Evolutionary conservation across 1,140 invertebrate genomes (phyloP).

Genomic region (Antheraea pernyi): DNA sequence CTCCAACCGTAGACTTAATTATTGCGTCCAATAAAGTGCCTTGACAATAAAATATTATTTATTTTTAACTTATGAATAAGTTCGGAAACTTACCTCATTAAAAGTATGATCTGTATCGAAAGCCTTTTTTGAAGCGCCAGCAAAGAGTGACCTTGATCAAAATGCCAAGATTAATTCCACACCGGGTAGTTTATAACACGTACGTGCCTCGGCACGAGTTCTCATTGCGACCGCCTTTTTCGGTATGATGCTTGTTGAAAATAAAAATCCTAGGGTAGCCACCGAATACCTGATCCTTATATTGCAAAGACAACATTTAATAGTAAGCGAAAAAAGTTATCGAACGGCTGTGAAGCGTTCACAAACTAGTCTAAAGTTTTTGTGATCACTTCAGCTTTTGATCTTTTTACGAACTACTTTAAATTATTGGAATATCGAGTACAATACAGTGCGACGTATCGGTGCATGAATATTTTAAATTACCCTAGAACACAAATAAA

Average conservation of each 20-base stretch:
- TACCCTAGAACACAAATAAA: background rate
- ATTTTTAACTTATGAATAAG: background rate
- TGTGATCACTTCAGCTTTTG: slow-evolving; percentile 21
- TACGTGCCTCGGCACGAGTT: slow-evolving; percentile 50
- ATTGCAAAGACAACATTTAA: slow-evolving; percentile 65
- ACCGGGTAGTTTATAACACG: slow-evolving; percentile 48
- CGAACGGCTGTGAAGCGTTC: slow-evolving; percentile 37
- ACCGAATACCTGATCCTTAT: slow-evolving; percentile 67
- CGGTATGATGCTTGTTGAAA: slow-evolving; percentile 55
- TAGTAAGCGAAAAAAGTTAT: slow-evolving; percentile 54
- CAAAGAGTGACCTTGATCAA: slow-evolving; percentile 55
- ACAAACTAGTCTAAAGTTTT: slow-evolving; percentile 53
- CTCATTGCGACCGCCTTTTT: slow-evolving; percentile 58
- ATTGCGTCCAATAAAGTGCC: background rate
- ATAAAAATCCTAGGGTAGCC: slow-evolving; percentile 68
- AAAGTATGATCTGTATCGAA: slow-evolving; percentile 45
- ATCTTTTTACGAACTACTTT: slow-evolving; percentile 13
- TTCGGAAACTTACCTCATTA: slow-evolving; percentile 11
- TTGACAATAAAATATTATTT: background rate
- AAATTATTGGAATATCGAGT: slow-evolving; percentile 10
- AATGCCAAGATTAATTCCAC: slow-evolving; percentile 64
- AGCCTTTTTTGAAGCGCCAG: slow-evolving; percentile 45
- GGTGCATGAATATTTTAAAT: background rate
- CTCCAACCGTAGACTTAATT: background rate
- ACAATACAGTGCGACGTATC: background rate